These are phyloP conservation scores for Cosmopolites sordidus DNA, from an alignment of 2,888 invertebrate species.

Conservation along the genomic window DNA sequence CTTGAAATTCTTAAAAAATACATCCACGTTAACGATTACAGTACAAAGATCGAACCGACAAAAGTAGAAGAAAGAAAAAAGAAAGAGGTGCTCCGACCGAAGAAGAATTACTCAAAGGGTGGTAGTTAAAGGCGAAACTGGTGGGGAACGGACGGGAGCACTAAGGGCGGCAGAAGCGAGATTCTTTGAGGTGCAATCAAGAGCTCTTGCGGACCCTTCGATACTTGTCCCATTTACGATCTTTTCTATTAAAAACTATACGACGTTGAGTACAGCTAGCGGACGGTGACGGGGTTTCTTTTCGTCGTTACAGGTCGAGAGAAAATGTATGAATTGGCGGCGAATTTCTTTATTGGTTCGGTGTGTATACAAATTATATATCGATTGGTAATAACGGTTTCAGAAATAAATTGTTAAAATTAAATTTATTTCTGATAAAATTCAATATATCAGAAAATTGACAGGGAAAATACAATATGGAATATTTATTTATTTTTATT, in stretches of 20 bases:
- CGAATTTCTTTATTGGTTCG: background rate
- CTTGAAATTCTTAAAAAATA: too few relatives aligned
- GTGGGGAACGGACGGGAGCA: background rate
- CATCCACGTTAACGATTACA: too few relatives aligned
- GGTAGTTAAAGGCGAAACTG: constrained; percentile 15
- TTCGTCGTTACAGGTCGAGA: background rate
- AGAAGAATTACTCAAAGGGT: constrained; percentile 20
- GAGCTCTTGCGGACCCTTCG: constrained; percentile 20
- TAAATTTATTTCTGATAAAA: too few relatives aligned
- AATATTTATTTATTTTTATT: too few relatives aligned
- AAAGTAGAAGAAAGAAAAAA: constrained; percentile 8
- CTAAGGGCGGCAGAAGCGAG: constrained; percentile 14
- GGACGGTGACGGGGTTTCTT: background rate
- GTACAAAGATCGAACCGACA: too few relatives aligned
- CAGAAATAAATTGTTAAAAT: too few relatives aligned
- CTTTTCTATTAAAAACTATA: constrained; percentile 25
- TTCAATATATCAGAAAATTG: too few relatives aligned
- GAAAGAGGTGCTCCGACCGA: constrained; percentile 21
- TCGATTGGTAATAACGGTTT: too few relatives aligned
- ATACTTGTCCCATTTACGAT: constrained; percentile 23
- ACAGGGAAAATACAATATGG: too few relatives aligned
- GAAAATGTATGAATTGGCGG: background rate
- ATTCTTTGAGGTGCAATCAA: constrained; percentile 28
- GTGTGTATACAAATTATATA: too few relatives aligned
- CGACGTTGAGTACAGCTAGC: constrained; percentile 12